Percentiles rank a stretch among this genome's conserved stretches.
phyloP scores from a whole-genome alignment of 2,888 invertebrate genomes.

The Drosophila yooni region DNA sequence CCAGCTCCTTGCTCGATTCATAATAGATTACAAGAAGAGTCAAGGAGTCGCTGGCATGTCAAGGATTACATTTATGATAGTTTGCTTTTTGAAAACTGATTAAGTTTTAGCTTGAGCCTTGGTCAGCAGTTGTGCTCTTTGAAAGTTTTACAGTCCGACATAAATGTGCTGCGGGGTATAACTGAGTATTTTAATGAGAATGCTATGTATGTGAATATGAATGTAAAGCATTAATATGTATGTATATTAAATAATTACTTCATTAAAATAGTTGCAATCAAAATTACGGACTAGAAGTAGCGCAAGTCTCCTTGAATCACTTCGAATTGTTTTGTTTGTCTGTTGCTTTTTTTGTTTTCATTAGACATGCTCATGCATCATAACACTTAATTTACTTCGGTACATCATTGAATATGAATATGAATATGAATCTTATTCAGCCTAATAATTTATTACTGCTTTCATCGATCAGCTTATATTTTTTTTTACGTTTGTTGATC shows the following conservation, averaged over 20 bases:
- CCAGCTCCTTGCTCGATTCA: constrained; percentile 25
- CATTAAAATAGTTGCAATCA: background rate
- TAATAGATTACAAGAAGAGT: constrained; percentile 31
- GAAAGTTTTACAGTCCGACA: background rate
- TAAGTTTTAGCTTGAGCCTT: constrained; percentile 2
- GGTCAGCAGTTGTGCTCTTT: background rate
- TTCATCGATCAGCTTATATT: background rate
- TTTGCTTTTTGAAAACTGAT: constrained; percentile 29
- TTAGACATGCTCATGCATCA: background rate
- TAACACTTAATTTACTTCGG: background rate
- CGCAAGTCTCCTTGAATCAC: background rate
- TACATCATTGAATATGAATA: too few species aligned
- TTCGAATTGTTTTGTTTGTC: background rate
- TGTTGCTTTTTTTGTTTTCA: background rate
- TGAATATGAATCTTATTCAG: too few species aligned
- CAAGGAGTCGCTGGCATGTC: constrained; percentile 24
- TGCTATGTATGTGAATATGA: background rate
- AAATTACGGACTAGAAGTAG: too few species aligned
- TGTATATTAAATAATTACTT: background rate
- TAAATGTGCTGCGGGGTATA: background rate
- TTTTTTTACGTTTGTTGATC: background rate
- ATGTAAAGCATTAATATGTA: background rate
- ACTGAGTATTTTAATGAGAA: background rate
- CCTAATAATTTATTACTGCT: background rate
- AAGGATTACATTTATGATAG: constrained; percentile 23